Percentiles rank a stretch among this genome's conserved stretches.
phyloP scores from a whole-genome alignment of 2,113 vertebrate genomes.

The Pygoscelis antarcticus region DNA sequence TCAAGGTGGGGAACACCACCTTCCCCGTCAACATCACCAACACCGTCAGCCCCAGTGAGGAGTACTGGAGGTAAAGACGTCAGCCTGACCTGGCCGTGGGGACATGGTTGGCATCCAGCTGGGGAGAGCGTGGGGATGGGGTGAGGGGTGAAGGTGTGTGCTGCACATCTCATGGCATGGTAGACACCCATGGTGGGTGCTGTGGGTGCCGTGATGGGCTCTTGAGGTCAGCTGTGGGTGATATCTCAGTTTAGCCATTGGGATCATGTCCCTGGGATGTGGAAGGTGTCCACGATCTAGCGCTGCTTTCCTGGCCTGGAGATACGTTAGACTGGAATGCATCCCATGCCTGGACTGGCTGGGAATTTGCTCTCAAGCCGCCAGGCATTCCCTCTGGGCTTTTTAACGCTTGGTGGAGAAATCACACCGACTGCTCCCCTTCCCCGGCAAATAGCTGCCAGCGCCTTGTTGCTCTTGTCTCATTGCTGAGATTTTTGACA shows the following conservation, averaged over 20 bases:
- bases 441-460: background rate
- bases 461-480: background rate
- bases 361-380: background rate
- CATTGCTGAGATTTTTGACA: background rate
- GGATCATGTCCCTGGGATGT: background rate
- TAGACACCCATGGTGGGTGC: background rate
- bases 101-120: background rate
- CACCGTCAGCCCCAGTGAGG: conserved; percentile 83
- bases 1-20: conserved; percentile 59
- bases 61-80: conserved; percentile 80
- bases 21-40: conserved; percentile 74
- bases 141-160: background rate
- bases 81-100: fast-evolving
- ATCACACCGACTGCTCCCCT: background rate
- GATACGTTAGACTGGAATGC: background rate
- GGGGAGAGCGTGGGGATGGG: background rate
- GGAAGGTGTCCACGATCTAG: background rate
- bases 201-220: background rate
- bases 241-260: background rate
- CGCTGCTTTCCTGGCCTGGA: background rate
- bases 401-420: background rate
- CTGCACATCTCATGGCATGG: background rate
- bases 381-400: background rate
- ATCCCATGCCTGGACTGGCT: background rate
- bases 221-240: background rate